Conservation (phyloP, 2,113 vertebrate genomes). For the Calonectris borealis region DNA sequence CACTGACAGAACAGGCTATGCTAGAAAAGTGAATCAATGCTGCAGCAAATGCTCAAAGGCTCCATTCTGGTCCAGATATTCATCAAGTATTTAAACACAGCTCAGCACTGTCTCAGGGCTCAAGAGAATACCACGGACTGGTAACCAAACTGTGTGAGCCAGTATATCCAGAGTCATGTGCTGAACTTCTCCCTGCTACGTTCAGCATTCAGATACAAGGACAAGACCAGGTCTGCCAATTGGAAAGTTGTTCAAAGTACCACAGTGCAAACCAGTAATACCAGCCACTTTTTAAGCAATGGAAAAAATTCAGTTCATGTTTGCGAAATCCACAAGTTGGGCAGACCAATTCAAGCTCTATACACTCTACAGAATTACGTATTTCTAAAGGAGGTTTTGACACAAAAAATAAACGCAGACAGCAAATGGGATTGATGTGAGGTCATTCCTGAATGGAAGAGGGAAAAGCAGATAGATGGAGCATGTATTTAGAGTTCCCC, state of each 20-base stretch:
- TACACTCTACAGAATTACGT: background rate
- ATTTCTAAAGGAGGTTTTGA: background rate
- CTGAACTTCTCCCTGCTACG: background rate
- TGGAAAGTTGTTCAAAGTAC: background rate
- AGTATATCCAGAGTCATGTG: background rate
- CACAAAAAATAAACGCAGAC: background rate
- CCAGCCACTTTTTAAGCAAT: background rate
- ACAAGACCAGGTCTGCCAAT: background rate
- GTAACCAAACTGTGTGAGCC: background rate
- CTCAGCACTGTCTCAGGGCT: background rate
- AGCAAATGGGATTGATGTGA: background rate
- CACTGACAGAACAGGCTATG: background rate
- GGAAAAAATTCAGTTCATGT: fast-evolving
- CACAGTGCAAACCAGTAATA: background rate
- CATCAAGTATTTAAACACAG: background rate
- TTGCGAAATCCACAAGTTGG: background rate
- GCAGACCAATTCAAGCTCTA: background rate
- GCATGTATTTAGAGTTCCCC: background rate
- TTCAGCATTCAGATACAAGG: background rate
- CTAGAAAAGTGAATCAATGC: background rate
- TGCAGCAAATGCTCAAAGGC: background rate
- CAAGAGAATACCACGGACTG: background rate
- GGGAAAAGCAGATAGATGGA: background rate
- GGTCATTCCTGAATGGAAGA: background rate
- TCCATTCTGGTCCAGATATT: background rate